phyloP scores from a whole-genome alignment of 2,113 vertebrate genomes.

The Python bivittatus region DNA sequence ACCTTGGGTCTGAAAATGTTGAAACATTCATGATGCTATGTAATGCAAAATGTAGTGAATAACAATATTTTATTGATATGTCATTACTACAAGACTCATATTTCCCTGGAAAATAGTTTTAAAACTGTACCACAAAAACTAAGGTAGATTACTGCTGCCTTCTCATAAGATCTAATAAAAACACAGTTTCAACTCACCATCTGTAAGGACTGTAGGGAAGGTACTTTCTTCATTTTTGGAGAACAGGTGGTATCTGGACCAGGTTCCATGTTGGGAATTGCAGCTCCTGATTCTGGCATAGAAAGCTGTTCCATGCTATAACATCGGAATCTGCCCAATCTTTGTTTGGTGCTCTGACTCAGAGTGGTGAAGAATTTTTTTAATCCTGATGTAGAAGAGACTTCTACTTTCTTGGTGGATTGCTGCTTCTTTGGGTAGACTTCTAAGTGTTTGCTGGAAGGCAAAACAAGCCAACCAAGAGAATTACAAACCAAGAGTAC shows the following conservation, averaged over 20 bases:
- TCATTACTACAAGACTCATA: neutral
- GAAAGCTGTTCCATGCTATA: conserved; percentile 83
- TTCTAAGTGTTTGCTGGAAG: conserved; percentile 45
- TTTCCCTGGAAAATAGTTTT: neutral
- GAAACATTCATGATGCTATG: neutral
- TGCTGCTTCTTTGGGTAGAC: neutral
- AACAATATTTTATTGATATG: neutral
- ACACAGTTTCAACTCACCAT: conserved; percentile 75
- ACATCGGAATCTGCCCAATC: conserved; percentile 76
- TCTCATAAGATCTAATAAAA: neutral
- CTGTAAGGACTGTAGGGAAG: conserved; percentile 86
- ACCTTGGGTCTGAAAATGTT: neutral
- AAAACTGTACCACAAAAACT: neutral
- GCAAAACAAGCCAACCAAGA: neutral
- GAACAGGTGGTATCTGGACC: conserved; percentile 53
- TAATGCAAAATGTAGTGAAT: neutral
- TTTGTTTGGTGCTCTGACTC: conserved; percentile 82
- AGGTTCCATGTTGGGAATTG: conserved; percentile 45
- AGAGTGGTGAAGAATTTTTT: conserved; percentile 81
- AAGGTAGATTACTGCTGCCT: neutral
- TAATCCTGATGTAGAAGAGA: conserved; percentile 64
- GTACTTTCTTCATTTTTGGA: conserved; percentile 78
- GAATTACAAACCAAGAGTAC: neutral
- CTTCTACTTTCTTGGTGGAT: conserved; percentile 46
- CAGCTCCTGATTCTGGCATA: fast-evolving